Evolutionary conservation across 1,140 invertebrate genomes (phyloP).

Genomic region (Calliopsis andreniformis): DNA sequence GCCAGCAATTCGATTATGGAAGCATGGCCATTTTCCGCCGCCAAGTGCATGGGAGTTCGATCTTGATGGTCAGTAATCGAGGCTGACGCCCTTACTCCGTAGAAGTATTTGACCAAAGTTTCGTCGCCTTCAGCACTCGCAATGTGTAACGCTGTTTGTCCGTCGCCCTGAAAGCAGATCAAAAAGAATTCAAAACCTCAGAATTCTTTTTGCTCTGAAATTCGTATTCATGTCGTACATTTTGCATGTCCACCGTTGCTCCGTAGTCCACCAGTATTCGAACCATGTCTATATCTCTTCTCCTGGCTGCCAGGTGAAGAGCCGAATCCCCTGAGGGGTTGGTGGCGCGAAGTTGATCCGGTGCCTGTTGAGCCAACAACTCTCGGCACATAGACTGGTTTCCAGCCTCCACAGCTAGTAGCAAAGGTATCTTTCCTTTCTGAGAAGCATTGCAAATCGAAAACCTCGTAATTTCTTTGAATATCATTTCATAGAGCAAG

Average conservation of each 20-base stretch:
- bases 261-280: constrained; percentile 95
- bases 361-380: constrained; percentile 90
- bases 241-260: constrained; percentile 94
- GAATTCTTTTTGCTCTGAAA: no score
- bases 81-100: constrained; percentile 95
- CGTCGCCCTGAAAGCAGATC: constrained; percentile 88
- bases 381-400: constrained; percentile 96
- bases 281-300: constrained; percentile 95
- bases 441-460: constrained; percentile 72
- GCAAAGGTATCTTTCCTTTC: constrained; percentile 96
- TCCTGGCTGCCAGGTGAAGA: constrained; percentile 93
- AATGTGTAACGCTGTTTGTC: constrained; percentile 96
- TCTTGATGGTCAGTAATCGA: constrained; percentile 97
- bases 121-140: constrained; percentile 98
- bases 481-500: not conserved
- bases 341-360: constrained; percentile 88
- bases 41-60: constrained; percentile 97
- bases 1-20: constrained; percentile 97
- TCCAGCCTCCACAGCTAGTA: constrained; percentile 95
- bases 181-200: no score
- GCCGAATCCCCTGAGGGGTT: constrained; percentile 92
- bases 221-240: constrained; percentile 88
- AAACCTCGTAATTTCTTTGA: not conserved
- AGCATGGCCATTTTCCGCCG: constrained; percentile 98
- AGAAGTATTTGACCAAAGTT: constrained; percentile 96